Base-by-base conservation (phyloP, 2,797 vertebrate genomes). In the Centropyge bicolor region DNA sequence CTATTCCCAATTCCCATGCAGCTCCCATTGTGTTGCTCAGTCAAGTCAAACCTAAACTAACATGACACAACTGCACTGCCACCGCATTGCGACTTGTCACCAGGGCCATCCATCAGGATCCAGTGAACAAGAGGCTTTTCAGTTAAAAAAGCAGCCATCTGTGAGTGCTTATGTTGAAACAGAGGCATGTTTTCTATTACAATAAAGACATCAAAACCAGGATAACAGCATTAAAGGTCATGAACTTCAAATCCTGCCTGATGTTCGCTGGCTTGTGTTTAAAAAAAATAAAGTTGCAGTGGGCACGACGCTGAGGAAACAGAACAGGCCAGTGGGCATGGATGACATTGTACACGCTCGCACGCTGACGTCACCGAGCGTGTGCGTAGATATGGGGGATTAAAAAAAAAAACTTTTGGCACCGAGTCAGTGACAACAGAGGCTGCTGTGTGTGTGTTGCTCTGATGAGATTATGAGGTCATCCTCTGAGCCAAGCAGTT, bases 391-490 rank as follows among this genome's bases (percentile, higher is more conserved):
- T 35, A 55, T n/a, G 52, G 27, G 67, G 38, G 36, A 60, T 73
- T 35, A 49, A 48, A 51, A 35, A 52, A 54, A 63, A 48, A 36
- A 74, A n/a, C 20, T 31, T 65, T 55, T 70, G 76, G 65, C 67
- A 17, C 41, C 40, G 35, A 73, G 48, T 70, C 69, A 9, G 63
- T 12, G 70, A 48, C 52, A 57, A 72, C 76, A 60, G 55, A 1
- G 38, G 51, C 63, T 46, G 76, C 73, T 45, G 64, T 75, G 70
- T 71, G 70, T 71, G 72, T 24, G 36, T 45, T 19, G 24, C 27
- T 69, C 52, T 78, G 62, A 74, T 57, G 70, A 67, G 76, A 65
- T 80, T 31, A 84, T 40, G 74, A 78, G 62, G 77, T 80, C 70
- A 61, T 17, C 24, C 16, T 35, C 20, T 57, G 48, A 16, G 20